A percentile compares a stretch with the other conserved stretches of the same genome.
phyloP scores from a whole-genome alignment of 2,888 invertebrate genomes.

The Tipula helvola region DNA sequence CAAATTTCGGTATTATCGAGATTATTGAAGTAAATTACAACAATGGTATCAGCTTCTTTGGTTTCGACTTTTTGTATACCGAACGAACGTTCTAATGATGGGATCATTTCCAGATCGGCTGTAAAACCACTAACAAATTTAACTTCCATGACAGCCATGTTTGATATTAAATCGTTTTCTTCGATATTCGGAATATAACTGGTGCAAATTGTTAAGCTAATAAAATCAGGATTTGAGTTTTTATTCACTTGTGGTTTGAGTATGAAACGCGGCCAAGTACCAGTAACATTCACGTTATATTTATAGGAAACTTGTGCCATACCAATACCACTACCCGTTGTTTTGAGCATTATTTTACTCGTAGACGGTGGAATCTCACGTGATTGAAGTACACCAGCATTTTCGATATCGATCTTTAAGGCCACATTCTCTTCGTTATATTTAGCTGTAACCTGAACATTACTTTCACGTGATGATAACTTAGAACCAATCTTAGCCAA shows the following conservation, averaged over 20 bases:
- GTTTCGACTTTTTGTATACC: constrained; percentile 51
- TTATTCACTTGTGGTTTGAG: constrained; percentile 77
- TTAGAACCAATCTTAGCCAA: constrained; percentile 51
- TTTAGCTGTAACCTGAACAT: constrained; percentile 36
- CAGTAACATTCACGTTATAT: constrained; percentile 76
- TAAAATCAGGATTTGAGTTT: constrained; percentile 58
- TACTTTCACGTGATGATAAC: constrained; percentile 34
- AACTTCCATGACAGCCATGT: constrained; percentile 85
- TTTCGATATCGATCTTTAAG: constrained; percentile 59
- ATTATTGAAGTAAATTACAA: constrained; percentile 62
- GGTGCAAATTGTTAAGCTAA: constrained; percentile 71
- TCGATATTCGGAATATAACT: constrained; percentile 38
- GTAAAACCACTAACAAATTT: constrained; percentile 78
- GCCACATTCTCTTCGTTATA: constrained; percentile 25
- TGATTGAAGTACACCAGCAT: constrained; percentile 70
- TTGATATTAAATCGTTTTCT: constrained; percentile 48
- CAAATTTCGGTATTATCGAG: constrained; percentile 53
- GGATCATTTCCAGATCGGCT: constrained; percentile 55
- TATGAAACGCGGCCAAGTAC: constrained; percentile 74
- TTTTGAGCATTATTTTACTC: constrained; percentile 56
- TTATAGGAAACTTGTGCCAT: constrained; percentile 65
- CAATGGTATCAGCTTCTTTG: constrained; percentile 46
- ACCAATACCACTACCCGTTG: constrained; percentile 68
- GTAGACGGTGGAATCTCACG: constrained; percentile 44
- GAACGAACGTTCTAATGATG: constrained; percentile 38